These are phyloP conservation scores for Loris lydekkerianus DNA, from an alignment of 2,797 vertebrate genomes.

Conservation along the genomic window DNA sequence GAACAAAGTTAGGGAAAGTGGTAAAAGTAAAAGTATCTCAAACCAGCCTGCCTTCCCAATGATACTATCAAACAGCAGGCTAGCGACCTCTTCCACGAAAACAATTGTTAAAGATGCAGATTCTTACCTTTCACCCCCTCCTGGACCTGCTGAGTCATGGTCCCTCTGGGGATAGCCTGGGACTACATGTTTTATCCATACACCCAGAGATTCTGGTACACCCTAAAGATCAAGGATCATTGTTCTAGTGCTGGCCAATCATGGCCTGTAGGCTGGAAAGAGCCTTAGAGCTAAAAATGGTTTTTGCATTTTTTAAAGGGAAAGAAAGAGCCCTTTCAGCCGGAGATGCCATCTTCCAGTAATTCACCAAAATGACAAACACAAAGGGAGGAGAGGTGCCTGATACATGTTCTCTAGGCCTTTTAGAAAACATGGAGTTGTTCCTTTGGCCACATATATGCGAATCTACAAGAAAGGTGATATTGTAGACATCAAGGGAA, in stretches of 20 bases:
- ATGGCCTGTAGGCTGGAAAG: neutral
- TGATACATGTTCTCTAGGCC: no score
- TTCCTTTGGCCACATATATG: no score
- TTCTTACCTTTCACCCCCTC: neutral
- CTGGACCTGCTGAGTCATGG: neutral
- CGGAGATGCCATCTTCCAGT: no score
- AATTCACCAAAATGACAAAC: no score
- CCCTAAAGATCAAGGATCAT: neutral
- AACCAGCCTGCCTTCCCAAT: neutral
- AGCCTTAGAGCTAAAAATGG: neutral
- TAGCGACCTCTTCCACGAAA: neutral
- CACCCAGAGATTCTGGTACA: neutral
- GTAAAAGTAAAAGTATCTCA: neutral
- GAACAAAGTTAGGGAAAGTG: neutral
- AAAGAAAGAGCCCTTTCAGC: neutral
- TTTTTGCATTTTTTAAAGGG: constrained; percentile 13
- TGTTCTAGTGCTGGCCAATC: neutral
- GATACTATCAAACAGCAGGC: neutral
- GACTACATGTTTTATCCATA: neutral
- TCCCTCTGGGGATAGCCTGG: neutral
- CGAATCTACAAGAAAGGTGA: no score
- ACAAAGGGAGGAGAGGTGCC: no score
- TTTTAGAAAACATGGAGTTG: no score
- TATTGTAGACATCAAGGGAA: no score
- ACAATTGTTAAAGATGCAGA: neutral